A percentile compares a stretch with the other conserved stretches of the same genome.
Evolutionary conservation across 2,797 vertebrate genomes (phyloP).

Genomic region (Tolypeutes matacus): DNA sequence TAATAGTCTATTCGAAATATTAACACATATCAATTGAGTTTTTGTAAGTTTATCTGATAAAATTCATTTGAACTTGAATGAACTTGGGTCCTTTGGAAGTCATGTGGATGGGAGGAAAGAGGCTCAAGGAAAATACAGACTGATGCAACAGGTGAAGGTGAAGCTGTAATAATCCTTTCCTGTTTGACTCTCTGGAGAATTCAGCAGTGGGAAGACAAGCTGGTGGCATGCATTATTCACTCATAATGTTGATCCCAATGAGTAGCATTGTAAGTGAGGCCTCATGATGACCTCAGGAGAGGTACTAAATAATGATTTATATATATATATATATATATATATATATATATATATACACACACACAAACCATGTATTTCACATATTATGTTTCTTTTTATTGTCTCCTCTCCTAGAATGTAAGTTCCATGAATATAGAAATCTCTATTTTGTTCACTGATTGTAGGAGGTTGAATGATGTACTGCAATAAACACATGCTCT

Average conservation of each 20-base stretch:
- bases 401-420: too few species aligned
- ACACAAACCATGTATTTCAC: too few species aligned
- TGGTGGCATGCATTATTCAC: too few species aligned
- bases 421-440: background rate
- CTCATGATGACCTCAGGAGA: background rate
- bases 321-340: too few species aligned
- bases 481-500: too few species aligned
- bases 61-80: conserved; percentile 7
- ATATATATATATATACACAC: too few species aligned
- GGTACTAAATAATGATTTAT: background rate
- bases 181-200: background rate
- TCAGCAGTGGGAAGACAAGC: background rate
- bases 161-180: background rate
- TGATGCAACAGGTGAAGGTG: background rate
- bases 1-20: conserved; percentile 1
- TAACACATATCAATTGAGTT: background rate
- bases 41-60: background rate
- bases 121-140: background rate
- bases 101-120: background rate
- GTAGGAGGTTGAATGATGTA: too few species aligned
- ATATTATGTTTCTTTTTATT: too few species aligned
- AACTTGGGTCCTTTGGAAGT: background rate
- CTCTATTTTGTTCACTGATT: background rate
- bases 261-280: background rate
- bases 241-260: background rate